Base-by-base conservation (phyloP, 2,113 vertebrate species). In the Propithecus coquereli region DNA sequence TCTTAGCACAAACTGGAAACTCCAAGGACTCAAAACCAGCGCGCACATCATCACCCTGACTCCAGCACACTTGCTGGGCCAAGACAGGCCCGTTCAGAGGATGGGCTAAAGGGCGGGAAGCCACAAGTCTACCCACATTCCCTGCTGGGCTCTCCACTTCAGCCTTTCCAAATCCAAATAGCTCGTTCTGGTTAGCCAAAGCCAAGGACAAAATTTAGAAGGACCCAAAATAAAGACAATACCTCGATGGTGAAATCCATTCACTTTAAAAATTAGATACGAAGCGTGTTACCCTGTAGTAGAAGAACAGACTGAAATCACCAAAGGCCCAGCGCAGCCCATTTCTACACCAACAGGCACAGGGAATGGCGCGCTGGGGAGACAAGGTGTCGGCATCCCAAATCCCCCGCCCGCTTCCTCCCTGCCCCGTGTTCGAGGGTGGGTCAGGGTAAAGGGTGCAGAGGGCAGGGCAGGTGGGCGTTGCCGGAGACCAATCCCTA, bases 281-380 rank as follows among this genome's bases (percentile, higher is more conserved):
- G 54, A 85, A 27, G 34, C 0, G 8, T 25, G 22, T 14, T 23
- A 18, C 25, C 20, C 50, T 54, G 30, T 0, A 59, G 66, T 3
- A 23, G 66, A 20, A 81, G 45, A 54, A 68, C 13, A 22, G 37
- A 50, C 3, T 8, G 47, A 30, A 30, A 1, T 5, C 7, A 13
- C 12, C 30, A 3, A 13, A 7, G 25, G 34, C 37, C 71, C 40
- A 11, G 70, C 3, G 1, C 13, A 23, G 73, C 50, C 11, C 43
- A 52, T 59, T 0, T 18, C 87, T 5, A 12, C 1, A 16, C 1
- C 3, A 57, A n/a, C 0, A 8, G 43, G 43, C 66, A 82, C 3
- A 76, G 22, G 30, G 63, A 77, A 32, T 34, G 2, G 6, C 0
- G 18, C 9, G 14, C 20, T 6, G 6, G 25, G 37, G 22, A 32